phyloP scores from a whole-genome alignment of 2,113 vertebrate species.

The Oceanodroma tethys region DNA sequence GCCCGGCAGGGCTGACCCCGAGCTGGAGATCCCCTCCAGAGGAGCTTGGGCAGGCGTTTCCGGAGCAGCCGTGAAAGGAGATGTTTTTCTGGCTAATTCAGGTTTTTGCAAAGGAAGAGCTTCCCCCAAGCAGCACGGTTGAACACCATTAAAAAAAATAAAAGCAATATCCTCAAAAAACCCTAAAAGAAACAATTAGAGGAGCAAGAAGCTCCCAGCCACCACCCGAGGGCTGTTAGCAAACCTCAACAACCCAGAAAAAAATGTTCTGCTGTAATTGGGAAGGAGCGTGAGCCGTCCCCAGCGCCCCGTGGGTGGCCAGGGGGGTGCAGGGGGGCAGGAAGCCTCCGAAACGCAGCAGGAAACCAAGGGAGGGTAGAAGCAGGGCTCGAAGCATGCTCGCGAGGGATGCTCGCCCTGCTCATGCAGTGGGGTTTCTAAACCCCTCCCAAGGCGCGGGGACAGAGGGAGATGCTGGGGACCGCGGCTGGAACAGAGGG shows the following conservation, averaged over 20 bases:
- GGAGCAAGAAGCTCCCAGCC: neutral
- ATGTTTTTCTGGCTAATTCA: neutral
- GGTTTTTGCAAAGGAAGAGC: neutral
- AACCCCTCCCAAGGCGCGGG: neutral
- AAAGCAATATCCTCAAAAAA: accelerated
- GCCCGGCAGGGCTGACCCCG: accelerated
- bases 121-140: neutral
- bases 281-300: neutral
- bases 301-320: neutral
- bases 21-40: neutral
- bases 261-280: neutral
- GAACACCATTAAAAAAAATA: neutral
- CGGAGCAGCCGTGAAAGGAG: neutral
- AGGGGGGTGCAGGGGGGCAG: too few species aligned
- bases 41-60: neutral
- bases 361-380: neutral
- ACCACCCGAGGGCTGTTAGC: neutral
- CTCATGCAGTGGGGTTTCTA: neutral
- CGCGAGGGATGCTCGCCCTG: accelerated
- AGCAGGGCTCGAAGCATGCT: neutral
- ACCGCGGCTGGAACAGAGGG: neutral
- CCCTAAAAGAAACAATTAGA: neutral
- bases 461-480: neutral
- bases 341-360: neutral
- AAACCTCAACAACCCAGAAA: neutral